Base-by-base conservation (phyloP, 2,888 invertebrate species). In the Vanessa cardui region DNA sequence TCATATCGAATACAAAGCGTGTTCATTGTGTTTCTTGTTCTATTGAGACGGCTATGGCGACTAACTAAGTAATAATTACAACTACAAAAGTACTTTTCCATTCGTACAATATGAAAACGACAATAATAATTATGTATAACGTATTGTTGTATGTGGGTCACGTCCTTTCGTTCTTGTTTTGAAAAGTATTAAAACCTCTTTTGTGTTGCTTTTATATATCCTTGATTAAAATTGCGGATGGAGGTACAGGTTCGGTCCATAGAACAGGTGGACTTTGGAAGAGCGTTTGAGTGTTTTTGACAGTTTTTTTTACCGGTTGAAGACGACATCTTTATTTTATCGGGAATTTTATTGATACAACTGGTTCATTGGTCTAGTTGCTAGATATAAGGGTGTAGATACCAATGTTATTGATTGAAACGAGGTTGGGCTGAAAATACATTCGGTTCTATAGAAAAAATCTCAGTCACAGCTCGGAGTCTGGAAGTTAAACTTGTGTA, bases 1-100 rank as follows among this genome's bases (percentile, higher is more conserved):
- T 75, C 74, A 71, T 70, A 78, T 74, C 74, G 73, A 76, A 75
- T 75, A 76, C 76, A 73, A 77, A 72, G 73, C 70, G 62, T 62
- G 59, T 62, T 63, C 60, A 68, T 71, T 71, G 70, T 71, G 50
- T 52, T 59, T 54, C 68, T 60, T 69, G 69, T 66, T 71, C 68
- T 45, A 68, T 68, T 63, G 70, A 71, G 70, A 58, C 62, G 64
- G 45, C 39, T 62, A 69, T 61, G 31, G 26, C 52, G 64, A 67
- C 70, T 71, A 71, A 71, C 70, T 71, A 71, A 71, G 62, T 71
- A 65, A 68, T 68, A 71, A 71, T 68, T 68, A 68, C 46, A 39
- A 58, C 39, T 68, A 50, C 26, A 64, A 69, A 58, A 59, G 59
- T 47, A 59, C 45, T 59, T n/a, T 45, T 16, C 39, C 47, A 52